Evolutionary conservation across 2,113 vertebrate genomes (phyloP).

Genomic region (Aspiorhynchus laticeps): DNA sequence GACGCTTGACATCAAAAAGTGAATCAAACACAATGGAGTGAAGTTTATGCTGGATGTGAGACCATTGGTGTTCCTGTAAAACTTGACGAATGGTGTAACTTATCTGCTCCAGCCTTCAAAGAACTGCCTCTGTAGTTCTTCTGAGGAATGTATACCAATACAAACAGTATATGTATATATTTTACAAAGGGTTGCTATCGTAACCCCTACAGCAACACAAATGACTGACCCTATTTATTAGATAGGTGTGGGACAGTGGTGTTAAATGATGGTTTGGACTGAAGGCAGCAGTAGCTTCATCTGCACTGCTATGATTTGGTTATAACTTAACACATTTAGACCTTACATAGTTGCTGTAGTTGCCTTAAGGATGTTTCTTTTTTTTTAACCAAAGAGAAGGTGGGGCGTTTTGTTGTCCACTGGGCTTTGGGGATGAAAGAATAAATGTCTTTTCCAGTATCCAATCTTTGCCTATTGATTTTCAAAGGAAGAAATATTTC

Average conservation of each 20-base stretch:
- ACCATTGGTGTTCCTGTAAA: slow-evolving; percentile 68
- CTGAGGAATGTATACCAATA: slow-evolving; percentile 25
- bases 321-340: slow-evolving; percentile 67
- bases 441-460: slow-evolving; percentile 46
- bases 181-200: slow-evolving; percentile 22
- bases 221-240: slow-evolving; percentile 8
- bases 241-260: not conserved
- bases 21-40: slow-evolving; percentile 33
- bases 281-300: not conserved
- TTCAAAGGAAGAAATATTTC: not conserved
- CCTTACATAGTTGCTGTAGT: slow-evolving; percentile 71
- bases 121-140: slow-evolving; percentile 36
- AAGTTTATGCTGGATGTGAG: slow-evolving; percentile 44
- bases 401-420: slow-evolving; percentile 49
- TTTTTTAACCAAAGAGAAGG: slow-evolving; percentile 76
- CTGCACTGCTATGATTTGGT: slow-evolving; percentile 52
- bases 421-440: slow-evolving; percentile 39
- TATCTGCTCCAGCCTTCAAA: slow-evolving; percentile 58
- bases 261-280: slow-evolving; percentile 8
- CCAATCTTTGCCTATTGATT: not conserved
- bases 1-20: slow-evolving; percentile 33
- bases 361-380: slow-evolving; percentile 71
- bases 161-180: slow-evolving; percentile 3
- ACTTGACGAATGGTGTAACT: slow-evolving; percentile 66
- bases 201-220: not conserved